Conservation (phyloP, 2,797 vertebrate species). For the Sebastes trivittatus region DNA sequence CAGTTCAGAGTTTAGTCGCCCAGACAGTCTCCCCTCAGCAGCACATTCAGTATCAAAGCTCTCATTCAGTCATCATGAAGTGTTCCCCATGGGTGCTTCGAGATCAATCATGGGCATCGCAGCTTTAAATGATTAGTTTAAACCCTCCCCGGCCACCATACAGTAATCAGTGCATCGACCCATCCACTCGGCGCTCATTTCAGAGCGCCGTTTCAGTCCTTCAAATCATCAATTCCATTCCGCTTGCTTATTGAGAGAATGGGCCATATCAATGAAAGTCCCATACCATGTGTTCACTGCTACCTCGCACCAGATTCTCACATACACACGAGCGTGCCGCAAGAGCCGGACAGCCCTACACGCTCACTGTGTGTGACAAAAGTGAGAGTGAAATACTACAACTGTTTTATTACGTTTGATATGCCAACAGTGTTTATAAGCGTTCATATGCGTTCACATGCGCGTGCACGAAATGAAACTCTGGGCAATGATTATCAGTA, state of each 20-base stretch:
- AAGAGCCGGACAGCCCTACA: neutral
- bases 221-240: neutral
- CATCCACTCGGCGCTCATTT: too few species aligned
- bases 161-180: too few species aligned
- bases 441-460: too few species aligned
- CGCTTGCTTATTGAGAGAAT: neutral
- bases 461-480: too few species aligned
- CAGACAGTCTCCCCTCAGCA: neutral
- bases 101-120: neutral
- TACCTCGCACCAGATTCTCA: neutral
- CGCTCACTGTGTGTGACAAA: neutral
- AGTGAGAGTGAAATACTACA: neutral
- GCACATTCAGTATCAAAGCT: neutral
- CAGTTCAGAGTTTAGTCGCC: conserved; percentile 77
- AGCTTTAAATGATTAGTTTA: neutral
- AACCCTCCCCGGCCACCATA: fast-evolving
- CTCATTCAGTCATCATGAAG: neutral
- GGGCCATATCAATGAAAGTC: neutral
- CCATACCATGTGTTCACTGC: neutral
- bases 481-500: too few species aligned
- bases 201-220: neutral
- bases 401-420: too few species aligned
- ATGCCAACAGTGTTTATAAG: too few species aligned
- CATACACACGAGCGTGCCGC: neutral
- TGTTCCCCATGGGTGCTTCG: neutral